Evolutionary conservation across 2,797 vertebrate species (phyloP).

Genomic region (Threskiornis aethiopicus): DNA sequence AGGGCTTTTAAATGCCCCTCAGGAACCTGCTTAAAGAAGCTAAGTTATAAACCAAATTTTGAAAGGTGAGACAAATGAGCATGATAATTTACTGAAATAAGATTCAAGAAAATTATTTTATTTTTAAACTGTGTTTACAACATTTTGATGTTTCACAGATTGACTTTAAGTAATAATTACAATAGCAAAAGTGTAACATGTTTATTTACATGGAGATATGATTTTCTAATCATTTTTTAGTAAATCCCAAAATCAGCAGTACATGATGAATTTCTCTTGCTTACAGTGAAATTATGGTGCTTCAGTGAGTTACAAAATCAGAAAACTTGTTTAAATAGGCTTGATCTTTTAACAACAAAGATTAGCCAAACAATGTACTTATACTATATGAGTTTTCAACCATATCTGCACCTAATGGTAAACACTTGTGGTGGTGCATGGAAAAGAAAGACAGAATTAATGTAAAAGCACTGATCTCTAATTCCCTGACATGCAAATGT

Average conservation of each 20-base stretch:
- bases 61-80: neutral
- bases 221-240: neutral
- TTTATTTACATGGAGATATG: neutral
- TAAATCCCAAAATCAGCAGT: neutral
- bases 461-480: neutral
- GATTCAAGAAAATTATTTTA: neutral
- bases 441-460: neutral
- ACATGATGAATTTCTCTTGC: neutral
- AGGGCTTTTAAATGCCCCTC: neutral
- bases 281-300: neutral
- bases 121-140: neutral
- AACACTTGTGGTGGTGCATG: neutral
- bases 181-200: neutral
- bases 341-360: neutral
- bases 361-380: neutral
- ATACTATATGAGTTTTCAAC: neutral
- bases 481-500: neutral
- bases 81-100: neutral
- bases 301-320: neutral
- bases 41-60: neutral
- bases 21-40: neutral
- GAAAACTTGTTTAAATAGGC: neutral
- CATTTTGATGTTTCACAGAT: neutral
- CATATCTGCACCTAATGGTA: neutral
- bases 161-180: neutral